These are phyloP conservation scores for Drosophila teissieri DNA, from an alignment of 1,140 invertebrate species.

Conservation along the genomic window DNA sequence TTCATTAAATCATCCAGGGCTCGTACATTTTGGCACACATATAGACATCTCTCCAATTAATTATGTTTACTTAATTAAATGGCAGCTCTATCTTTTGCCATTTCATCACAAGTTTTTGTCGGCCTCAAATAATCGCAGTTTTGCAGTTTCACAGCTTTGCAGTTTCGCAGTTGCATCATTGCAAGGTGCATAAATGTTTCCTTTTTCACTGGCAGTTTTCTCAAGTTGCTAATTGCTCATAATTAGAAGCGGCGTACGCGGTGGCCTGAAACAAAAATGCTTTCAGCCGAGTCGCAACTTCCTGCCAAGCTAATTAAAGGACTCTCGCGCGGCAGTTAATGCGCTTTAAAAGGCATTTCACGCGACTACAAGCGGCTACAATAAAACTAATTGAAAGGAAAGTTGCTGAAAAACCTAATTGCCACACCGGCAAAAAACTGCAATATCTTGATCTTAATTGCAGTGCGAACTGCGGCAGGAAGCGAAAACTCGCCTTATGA, in stretches of 20 bases:
- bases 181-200: conserved; percentile 47
- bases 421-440: conserved; percentile 23
- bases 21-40: conserved; percentile 21
- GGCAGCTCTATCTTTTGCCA: neutral
- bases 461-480: conserved; percentile 31
- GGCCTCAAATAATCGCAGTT: conserved; percentile 1
- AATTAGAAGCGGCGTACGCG: conserved; percentile 67
- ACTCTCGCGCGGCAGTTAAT: conserved; percentile 53
- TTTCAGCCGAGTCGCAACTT: conserved; percentile 53
- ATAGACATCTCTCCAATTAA: conserved; percentile 48
- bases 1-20: conserved; percentile 59
- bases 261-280: conserved; percentile 45
- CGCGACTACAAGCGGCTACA: conserved; percentile 37
- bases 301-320: conserved; percentile 75
- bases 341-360: conserved; percentile 46
- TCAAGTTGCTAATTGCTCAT: conserved; percentile 72
- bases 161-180: neutral
- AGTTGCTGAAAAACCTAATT: conserved; percentile 65
- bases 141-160: neutral
- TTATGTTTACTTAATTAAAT: conserved; percentile 62
- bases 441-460: conserved; percentile 62
- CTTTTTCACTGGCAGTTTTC: conserved; percentile 28
- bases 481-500: conserved; percentile 14
- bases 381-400: conserved; percentile 70
- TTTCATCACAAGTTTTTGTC: conserved; percentile 7